Evolutionary conservation across 2,888 invertebrate species (phyloP).

Genomic region (Ashinkailepas kermadecensis): DNA sequence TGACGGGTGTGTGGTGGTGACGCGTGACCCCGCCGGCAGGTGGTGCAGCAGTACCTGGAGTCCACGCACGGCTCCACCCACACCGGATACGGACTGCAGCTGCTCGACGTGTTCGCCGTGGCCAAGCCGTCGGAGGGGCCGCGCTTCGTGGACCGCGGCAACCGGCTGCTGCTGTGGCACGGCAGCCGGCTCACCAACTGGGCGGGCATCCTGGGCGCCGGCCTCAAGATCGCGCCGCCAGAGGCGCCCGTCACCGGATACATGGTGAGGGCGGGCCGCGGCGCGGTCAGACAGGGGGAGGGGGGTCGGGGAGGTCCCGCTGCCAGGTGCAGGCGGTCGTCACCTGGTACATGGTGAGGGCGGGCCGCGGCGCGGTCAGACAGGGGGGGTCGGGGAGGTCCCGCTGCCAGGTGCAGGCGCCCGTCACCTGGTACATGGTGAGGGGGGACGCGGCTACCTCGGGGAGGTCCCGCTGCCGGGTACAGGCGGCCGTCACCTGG

Average conservation of each 20-base stretch:
- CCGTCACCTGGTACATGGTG: too few relatives aligned
- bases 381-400: neutral
- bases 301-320: too few relatives aligned
- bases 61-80: slow-evolving; percentile 94
- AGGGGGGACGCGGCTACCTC: too few relatives aligned
- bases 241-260: slow-evolving; percentile 85
- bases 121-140: slow-evolving; percentile 29
- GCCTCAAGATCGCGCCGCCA: slow-evolving; percentile 92
- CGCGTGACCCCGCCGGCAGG: slow-evolving; percentile 21
- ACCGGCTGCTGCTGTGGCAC: slow-evolving; percentile 87
- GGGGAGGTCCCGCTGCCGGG: too few relatives aligned
- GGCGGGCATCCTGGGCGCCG: slow-evolving; percentile 86
- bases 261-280: slow-evolving; percentile 29
- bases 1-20: too few relatives aligned
- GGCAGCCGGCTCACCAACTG: slow-evolving; percentile 91
- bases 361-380: neutral
- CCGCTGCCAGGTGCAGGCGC: too few relatives aligned
- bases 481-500: too few relatives aligned
- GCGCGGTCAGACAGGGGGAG: too few relatives aligned
- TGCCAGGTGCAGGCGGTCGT: too few relatives aligned
- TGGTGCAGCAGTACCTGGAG: slow-evolving; percentile 58
- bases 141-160: slow-evolving; percentile 69
- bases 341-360: too few relatives aligned
- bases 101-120: slow-evolving; percentile 50
- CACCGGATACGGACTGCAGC: slow-evolving; percentile 58